Base-by-base conservation (phyloP, 2,888 invertebrate genomes). In the Clusia tigrina region DNA sequence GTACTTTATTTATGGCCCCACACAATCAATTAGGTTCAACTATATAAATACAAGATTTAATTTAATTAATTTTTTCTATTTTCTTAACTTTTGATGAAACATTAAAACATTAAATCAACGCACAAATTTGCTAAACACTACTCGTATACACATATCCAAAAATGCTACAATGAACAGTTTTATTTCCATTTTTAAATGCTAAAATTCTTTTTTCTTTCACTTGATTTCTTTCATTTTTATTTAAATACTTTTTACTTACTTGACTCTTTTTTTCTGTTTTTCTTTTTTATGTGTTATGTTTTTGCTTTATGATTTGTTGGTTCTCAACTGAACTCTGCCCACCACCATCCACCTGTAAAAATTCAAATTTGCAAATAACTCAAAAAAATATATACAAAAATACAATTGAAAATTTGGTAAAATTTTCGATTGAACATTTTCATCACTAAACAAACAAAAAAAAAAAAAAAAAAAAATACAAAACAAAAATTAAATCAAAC, bases 371-470 rank as follows among this genome's bases (percentile, higher is more conserved):
- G 32, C 32, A 58, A 57, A 23, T 55, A 58, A 52, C 51, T 32
- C 12, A n/a, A 18, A 58, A 54, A 17, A n/a, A 67, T 48, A 42
- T 54, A 66, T 60, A 52, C 56, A 63, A 46, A 61, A 59, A 63
- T 52, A 52, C 58, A 58, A 58, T 53, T 55, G 55, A 64, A 58
- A n/a, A n/a, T n/a, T n/a, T n/a, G n/a, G n/a, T n/a, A n/a, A n/a
- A n/a, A n/a, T n/a, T n/a, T n/a, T n/a, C n/a, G n/a, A n/a, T n/a
- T 52, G 70, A 70, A 62, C 65, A 65, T 71, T 52, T 23, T 52
- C 20, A 17, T 26, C 32, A 32, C 24, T 20, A 54, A 54, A 23
- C 32, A 10, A 18, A 67, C 60, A 58, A 66, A 73, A 66, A 64
- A 55, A 54, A 68, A 69, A 53, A 66, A 71, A 58, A 62, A 65